Percentiles rank a stretch among this genome's conserved stretches.
Conservation (phyloP, 1,140 invertebrate species). For the Bombus terrestris region DNA sequence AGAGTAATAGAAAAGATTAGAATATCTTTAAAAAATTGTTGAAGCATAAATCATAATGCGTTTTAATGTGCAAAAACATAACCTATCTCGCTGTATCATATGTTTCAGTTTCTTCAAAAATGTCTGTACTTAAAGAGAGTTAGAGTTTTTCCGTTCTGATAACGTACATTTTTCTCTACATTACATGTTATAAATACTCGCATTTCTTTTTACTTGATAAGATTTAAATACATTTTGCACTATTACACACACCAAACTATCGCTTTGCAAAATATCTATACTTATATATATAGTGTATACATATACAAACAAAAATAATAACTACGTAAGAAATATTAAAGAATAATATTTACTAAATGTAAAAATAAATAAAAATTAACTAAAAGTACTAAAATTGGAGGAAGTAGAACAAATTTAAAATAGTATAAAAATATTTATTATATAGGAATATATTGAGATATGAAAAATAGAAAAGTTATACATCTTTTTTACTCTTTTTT, state of each 20-base stretch:
- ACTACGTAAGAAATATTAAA: neutral
- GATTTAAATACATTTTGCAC: neutral
- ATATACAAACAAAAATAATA: neutral
- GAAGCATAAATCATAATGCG: neutral
- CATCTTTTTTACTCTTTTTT: conserved; percentile 7
- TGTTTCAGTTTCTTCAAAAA: neutral
- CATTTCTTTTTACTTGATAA: neutral
- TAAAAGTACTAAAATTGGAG: neutral
- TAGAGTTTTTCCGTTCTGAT: neutral
- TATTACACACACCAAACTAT: neutral
- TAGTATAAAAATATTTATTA: conserved; percentile 32
- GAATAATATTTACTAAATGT: neutral
- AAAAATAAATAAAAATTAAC: neutral
- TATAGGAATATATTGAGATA: neutral
- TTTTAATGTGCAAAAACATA: conserved; percentile 2
- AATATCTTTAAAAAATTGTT: neutral
- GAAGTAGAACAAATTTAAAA: neutral
- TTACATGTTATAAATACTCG: neutral
- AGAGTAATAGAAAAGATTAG: neutral
- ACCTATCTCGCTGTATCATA: neutral
- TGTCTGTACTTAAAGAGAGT: neutral
- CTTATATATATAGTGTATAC: too few species aligned
- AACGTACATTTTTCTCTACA: neutral
- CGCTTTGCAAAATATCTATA: neutral
- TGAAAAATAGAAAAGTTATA: conserved; percentile 19